Base-by-base conservation (phyloP, 2,888 invertebrate species). In the Stenodema calcarata region DNA sequence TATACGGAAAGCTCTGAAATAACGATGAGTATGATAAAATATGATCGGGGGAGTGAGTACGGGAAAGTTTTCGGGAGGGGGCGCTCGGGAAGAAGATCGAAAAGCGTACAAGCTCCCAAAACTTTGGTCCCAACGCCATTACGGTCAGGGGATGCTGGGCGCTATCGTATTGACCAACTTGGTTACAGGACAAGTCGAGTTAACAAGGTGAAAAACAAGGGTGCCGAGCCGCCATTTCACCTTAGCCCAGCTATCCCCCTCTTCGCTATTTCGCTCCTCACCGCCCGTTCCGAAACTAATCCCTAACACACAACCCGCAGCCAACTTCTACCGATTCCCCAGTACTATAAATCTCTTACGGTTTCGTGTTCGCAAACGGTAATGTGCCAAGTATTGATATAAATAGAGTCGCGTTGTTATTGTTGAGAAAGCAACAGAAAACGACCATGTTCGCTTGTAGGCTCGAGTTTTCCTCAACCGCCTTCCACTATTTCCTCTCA, bases 171-270 rank as follows among this genome's bases (percentile, higher is more conserved):
- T 62, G 62, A 62, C 62, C 62, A 62, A 62, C 62, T 62, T 62
- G 62, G 62, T 62, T 62, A 23, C 23, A 73, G 73, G 35, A 73
- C 73, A 73, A 73, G 73, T 62, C 30, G 73, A 73, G 73, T 41
- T 73, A 73, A 73, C 73, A 73, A 73, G 73, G 73, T 73, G 73
- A 73, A 73, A 73, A 73, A 73, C 73, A 73, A 73, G 73, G 73
- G 35, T 18, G 54, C 54, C 16, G 7, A 9, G 14, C 18, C 62
- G 62, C 62, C 62, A 11, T 62, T 23, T 23, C 62, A 23, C 62
- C 62, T 62, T 23, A 62, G 62, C 23, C 23, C 23, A 1, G 7
- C 47, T 12, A 12, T 47, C 47, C 47, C 47, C 4, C 6, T 42
- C 42, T 42, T 11, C 11, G n/a, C n/a, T n/a, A n/a, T n/a, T n/a